A percentile compares a stretch with the other conserved stretches of the same genome.
These are phyloP conservation scores for Ophion slaviceki DNA, from an alignment of 2,888 invertebrate species.

Conservation along the genomic window DNA sequence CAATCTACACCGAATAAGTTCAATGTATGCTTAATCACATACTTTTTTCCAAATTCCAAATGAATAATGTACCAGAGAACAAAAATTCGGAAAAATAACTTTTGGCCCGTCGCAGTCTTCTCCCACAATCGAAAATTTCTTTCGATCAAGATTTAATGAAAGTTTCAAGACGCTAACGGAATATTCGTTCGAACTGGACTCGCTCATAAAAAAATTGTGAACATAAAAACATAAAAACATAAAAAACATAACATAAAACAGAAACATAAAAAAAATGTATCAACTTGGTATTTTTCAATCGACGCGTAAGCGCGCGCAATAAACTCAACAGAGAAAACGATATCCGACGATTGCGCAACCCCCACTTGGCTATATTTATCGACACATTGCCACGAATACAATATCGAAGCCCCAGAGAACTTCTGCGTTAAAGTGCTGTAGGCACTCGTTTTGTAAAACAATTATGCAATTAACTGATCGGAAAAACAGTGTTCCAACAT, in stretches of 20 bases:
- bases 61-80: too few relatives aligned
- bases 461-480: too few relatives aligned
- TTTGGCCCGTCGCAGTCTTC: too few relatives aligned
- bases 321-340: not conserved
- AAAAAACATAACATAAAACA: too few relatives aligned
- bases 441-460: not conserved
- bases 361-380: slow-evolving; percentile 20
- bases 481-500: too few relatives aligned
- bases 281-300: slow-evolving; percentile 21
- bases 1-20: too few relatives aligned
- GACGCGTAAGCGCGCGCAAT: not conserved
- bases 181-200: slow-evolving; percentile 10
- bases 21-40: too few relatives aligned
- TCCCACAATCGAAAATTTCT: too few relatives aligned
- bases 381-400: slow-evolving; percentile 7
- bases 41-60: too few relatives aligned
- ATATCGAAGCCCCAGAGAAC: not conserved
- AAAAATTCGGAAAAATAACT: too few relatives aligned
- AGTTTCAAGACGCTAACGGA: not conserved
- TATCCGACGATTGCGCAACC: not conserved
- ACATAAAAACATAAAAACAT: too few relatives aligned
- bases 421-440: not conserved
- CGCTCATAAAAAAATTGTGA: slow-evolving; percentile 12
- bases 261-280: slow-evolving; percentile 20
- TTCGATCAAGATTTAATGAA: not conserved